phyloP scores from a whole-genome alignment of 1,140 invertebrate genomes.

The Drosophila sturtevanti region DNA sequence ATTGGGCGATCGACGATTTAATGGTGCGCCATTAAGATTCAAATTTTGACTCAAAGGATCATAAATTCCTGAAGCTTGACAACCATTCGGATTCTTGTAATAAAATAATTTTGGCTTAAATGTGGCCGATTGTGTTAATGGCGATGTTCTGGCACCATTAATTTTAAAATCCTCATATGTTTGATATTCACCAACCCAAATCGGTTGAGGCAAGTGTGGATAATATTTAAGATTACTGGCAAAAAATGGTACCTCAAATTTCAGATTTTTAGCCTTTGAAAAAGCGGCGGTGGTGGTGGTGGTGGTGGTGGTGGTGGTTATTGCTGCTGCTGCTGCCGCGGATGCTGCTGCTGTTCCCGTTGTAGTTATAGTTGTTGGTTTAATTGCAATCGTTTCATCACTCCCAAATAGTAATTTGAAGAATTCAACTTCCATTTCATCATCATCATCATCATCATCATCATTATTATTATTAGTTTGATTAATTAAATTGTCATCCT shows the following conservation, averaged over 20 bases:
- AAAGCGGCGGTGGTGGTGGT: neutral
- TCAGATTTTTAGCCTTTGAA: neutral
- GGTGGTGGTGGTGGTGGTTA: too few relatives aligned
- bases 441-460: too few relatives aligned
- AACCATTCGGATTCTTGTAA: neutral
- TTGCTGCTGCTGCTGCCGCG: too few relatives aligned
- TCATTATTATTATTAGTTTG: too few relatives aligned
- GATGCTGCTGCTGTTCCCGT: too few relatives aligned
- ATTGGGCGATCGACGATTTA: neutral
- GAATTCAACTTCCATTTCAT: too few relatives aligned
- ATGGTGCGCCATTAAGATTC: neutral
- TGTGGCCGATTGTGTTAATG: neutral
- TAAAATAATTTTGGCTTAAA: neutral
- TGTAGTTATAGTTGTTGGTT: too few relatives aligned
- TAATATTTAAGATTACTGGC: conserved; percentile 52
- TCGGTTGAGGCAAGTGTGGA: conserved; percentile 40
- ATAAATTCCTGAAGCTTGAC: neutral
- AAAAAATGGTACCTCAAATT: conserved; percentile 32
- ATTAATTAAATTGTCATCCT: too few relatives aligned
- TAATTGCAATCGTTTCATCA: too few relatives aligned
- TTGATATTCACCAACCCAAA: conserved; percentile 10
- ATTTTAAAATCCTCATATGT: conserved; percentile 17
- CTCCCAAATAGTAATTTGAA: too few relatives aligned
- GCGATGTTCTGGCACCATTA: neutral
- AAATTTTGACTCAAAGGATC: neutral